A percentile compares a stretch with the other conserved stretches of the same genome.
phyloP scores from a whole-genome alignment of 2,113 vertebrate species.

The Crotalus viridis region DNA sequence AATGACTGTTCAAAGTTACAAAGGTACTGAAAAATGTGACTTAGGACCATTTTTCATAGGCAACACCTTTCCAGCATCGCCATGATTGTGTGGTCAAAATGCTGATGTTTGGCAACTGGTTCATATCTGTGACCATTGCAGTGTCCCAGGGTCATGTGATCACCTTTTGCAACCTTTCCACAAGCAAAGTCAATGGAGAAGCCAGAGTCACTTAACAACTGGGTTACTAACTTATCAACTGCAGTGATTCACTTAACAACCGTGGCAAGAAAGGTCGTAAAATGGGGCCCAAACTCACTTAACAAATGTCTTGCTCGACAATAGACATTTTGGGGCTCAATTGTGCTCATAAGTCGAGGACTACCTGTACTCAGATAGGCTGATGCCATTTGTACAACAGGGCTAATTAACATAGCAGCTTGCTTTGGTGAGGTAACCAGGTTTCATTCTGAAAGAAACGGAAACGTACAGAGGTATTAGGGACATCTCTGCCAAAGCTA shows the following conservation, averaged over 20 bases:
- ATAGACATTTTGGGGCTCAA: not conserved
- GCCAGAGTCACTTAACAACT: too few relatives aligned
- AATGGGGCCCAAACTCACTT: too few relatives aligned
- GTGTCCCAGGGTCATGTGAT: not conserved
- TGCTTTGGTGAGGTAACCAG: not conserved
- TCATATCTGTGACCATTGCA: not conserved
- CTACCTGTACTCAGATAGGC: not conserved
- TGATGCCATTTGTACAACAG: not conserved
- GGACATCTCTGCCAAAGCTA: not conserved
- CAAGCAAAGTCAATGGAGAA: too few relatives aligned
- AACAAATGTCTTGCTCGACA: too few relatives aligned
- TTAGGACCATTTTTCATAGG: not conserved
- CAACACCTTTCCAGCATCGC: not conserved
- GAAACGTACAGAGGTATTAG: not conserved
- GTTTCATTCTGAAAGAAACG: not conserved
- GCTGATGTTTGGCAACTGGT: too few relatives aligned
- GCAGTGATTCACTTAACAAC: too few relatives aligned
- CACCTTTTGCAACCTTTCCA: too few relatives aligned
- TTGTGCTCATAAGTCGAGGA: not conserved
- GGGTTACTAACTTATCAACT: too few relatives aligned
- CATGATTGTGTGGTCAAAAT: not conserved
- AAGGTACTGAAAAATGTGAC: not conserved
- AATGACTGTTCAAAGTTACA: not conserved
- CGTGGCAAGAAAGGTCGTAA: too few relatives aligned
- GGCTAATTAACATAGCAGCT: not conserved